Base-by-base conservation (phyloP, 2,888 invertebrate genomes). In the Platycnemis pennipes region DNA sequence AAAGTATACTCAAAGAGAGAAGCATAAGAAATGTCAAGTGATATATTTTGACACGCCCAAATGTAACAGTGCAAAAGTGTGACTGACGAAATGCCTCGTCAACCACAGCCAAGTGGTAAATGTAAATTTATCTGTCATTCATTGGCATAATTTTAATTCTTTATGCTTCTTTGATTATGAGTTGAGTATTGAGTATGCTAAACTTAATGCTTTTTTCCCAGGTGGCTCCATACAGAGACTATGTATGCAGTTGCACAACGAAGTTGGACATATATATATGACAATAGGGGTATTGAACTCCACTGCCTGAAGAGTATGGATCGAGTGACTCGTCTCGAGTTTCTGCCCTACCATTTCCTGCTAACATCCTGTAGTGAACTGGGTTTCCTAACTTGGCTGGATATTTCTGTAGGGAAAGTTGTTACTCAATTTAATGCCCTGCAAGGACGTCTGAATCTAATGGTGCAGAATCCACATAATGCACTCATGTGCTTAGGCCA, bases 211-310 rank as follows among this genome's bases (percentile, higher is more conserved):
- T 46, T 95, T 56, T 95, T 94, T 96, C 96, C 49, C 95, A 98
- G 98, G 95, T 99, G 99, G 98, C 96, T 99, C 42, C 99, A 99
- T 96, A 97, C 98, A 89, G 99, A 99, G 96, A 99, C 99, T 13
- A 99, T 99, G 99, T 98, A 99, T 96, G 99, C 99, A 0, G 99
- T 98, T 7, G 99, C 99, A 0, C 99, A 99, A 96, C 99, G 99
- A 96, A 98, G 98, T 95, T 99, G 99, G 99, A 98, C 99, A 0
- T 98, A 99, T 96, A 98, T 99, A 95, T 99, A 99, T 96, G 99
- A 99, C 96, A 99, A 99, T 96, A 98, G 98, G 96, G 99, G 99
- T n/a, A 98, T 98, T 87, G 99, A 99, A 96, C 96, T 99, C 94
- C 99, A 99, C 96, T 99, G 99, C 96, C 96, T 99, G 0, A 99